Conservation (phyloP, 2,113 vertebrate species). For the Scophthalmus maximus region DNA sequence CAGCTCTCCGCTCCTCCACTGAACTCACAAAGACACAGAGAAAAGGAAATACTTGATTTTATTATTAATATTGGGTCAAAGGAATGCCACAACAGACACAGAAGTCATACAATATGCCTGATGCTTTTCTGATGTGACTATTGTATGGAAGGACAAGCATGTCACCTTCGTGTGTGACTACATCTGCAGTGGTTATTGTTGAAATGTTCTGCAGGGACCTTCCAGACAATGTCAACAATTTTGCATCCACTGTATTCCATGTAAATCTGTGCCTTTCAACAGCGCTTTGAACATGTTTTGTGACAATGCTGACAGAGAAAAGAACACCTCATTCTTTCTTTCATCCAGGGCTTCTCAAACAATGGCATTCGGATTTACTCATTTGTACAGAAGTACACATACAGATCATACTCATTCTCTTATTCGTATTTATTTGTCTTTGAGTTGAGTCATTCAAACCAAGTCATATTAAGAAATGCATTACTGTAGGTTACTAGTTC, state of each 20-base stretch:
- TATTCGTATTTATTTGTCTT: too few species aligned
- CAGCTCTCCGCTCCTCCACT: slow-evolving; percentile 61
- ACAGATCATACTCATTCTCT: too few species aligned
- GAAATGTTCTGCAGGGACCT: slow-evolving; percentile 50
- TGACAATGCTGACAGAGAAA: slow-evolving; percentile 7
- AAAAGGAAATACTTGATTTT: slow-evolving; percentile 72
- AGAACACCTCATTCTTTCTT: slow-evolving; percentile 4
- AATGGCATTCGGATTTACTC: slow-evolving; percentile 26
- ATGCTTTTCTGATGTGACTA: slow-evolving; percentile 67
- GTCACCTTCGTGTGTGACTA: slow-evolving; percentile 65
- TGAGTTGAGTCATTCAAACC: too few species aligned
- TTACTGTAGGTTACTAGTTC: too few species aligned
- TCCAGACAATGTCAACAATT: slow-evolving; percentile 48
- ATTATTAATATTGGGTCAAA: slow-evolving; percentile 84
- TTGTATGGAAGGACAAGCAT: slow-evolving; percentile 56
- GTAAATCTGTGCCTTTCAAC: slow-evolving; percentile 33
- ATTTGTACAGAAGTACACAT: not conserved
- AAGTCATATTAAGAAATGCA: too few species aligned
- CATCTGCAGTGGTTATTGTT: slow-evolving; percentile 58
- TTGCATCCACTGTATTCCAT: slow-evolving; percentile 43
- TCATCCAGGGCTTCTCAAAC: slow-evolving; percentile 1
- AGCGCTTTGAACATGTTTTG: not conserved
- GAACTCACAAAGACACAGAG: slow-evolving; percentile 74
- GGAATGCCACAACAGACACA: slow-evolving; percentile 69
- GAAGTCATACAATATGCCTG: slow-evolving; percentile 61